Evolutionary conservation across 2,888 invertebrate species (phyloP), one percentile per base, ranked within the genome.

Genomic region (Bellardia pandia): DNA sequence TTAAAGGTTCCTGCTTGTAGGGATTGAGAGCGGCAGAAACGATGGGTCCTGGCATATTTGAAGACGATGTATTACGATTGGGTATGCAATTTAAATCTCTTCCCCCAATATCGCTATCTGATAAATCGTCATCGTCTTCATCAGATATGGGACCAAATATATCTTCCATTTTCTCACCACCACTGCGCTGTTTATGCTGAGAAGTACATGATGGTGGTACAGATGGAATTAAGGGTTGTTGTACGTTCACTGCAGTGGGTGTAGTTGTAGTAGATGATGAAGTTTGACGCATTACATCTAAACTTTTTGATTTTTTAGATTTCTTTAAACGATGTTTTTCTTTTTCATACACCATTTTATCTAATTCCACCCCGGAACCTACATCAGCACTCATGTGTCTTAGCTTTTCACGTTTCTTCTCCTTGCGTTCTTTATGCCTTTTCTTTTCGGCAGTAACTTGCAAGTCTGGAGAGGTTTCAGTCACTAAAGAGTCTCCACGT

Each of bases 81-180:
- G 77, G 64, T 23, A 84, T 76, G 33, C 86, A 86, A 53, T 85
- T 78, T 37, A 87, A 78, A 64, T 87, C 87, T 76, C 85, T 85
- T 33, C 74, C 85, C 9, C 86, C 86, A 48, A 81, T 80, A 45
- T 86, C 86, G 9, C 91, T 91, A 37, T 92, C 92, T 0, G 93
- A 91, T 11, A 92, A 86, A 42, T 92, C 92, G 74, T 93, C 92
- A 88, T 96, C 96, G 53, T 93, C 93, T 90, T 97, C 96, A 90
- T 97, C 98, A 1, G 98, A 97, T 86, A 97, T 94, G 13, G 97
- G 97, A 0, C 97, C 98, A 93, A 98, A 98, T 86, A 98, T 97
- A 90, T 97, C 97, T 92, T 97, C 97, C 96, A 97, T 97, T 93
- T 97, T 96, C 40, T 96, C 97, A n/a, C 87, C 88, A 88, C 97